phyloP scores from a whole-genome alignment of 2,888 invertebrate genomes.

The Neocrepidodera transversa region DNA sequence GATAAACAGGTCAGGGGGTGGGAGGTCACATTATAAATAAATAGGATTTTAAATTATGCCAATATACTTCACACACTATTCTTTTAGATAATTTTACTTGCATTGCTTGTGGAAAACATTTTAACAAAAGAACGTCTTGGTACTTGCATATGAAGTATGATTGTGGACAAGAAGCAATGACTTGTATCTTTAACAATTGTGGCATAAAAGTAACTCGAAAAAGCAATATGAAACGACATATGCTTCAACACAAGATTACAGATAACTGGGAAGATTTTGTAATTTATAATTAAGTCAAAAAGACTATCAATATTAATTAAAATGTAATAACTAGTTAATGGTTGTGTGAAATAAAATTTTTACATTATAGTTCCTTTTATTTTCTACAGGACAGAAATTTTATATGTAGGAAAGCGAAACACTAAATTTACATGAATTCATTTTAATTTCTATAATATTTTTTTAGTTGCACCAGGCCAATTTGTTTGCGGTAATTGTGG shows the following conservation, averaged over 20 bases:
- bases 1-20: no score
- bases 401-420: no score
- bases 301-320: neutral
- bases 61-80: no score
- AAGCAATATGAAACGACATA: neutral
- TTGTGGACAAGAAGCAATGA: slow-evolving; percentile 9
- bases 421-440: no score
- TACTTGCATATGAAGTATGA: neutral
- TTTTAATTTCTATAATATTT: no score
- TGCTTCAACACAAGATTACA: neutral
- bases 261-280: neutral
- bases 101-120: neutral
- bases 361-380: no score
- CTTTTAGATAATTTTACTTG: no score
- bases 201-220: neutral
- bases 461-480: neutral
- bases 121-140: neutral
- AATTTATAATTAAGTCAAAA: neutral
- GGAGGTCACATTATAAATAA: no score
- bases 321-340: no score
- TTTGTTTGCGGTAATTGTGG: slow-evolving; percentile 30
- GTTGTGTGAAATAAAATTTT: no score
- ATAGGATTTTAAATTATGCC: no score
- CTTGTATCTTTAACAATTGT: slow-evolving; percentile 1
- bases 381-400: no score